phyloP scores from a whole-genome alignment of 2,113 vertebrate species.

The Xiphorhynchus elegans region DNA sequence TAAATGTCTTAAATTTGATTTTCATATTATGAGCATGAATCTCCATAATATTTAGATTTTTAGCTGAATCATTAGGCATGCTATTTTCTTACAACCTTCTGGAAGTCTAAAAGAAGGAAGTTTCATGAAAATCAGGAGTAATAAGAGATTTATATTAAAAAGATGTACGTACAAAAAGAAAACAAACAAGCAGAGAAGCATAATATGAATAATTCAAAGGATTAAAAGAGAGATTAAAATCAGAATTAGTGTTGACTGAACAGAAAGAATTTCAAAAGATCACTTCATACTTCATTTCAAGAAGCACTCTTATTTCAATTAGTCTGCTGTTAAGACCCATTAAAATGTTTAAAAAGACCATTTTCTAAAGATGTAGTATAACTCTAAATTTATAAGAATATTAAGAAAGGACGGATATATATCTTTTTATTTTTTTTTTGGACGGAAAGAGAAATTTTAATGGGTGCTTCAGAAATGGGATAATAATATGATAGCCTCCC shows the following conservation, averaged over 20 bases:
- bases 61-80: background rate
- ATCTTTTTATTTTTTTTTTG: background rate
- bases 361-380: background rate
- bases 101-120: background rate
- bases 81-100: background rate
- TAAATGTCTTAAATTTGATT: background rate
- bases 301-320: background rate
- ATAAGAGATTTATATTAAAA: background rate
- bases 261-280: background rate
- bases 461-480: background rate
- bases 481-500: background rate
- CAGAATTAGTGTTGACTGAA: background rate
- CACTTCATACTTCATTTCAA: background rate
- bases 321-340: background rate
- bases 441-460: background rate
- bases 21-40: background rate
- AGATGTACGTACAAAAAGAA: background rate
- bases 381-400: background rate
- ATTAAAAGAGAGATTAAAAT: background rate
- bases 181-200: background rate
- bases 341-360: background rate
- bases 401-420: background rate
- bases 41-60: background rate
- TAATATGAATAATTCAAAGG: background rate
- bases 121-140: background rate